Evolutionary conservation across 2,888 invertebrate genomes (phyloP).

Genomic region (Mimachlamys varia): DNA sequence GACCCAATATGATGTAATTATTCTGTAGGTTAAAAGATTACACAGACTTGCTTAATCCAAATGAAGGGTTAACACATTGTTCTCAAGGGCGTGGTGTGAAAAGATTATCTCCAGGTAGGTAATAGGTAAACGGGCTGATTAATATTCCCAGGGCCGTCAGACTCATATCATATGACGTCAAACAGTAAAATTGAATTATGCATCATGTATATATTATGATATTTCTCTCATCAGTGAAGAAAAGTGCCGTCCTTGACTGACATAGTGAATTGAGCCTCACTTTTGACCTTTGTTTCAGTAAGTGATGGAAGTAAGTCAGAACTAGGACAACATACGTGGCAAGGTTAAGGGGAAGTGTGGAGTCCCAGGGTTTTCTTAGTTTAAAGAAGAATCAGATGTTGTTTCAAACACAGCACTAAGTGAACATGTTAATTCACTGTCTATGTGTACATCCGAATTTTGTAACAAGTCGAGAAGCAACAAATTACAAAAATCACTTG

Average conservation of each 20-base stretch:
- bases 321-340: too few species aligned
- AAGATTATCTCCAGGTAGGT: neutral
- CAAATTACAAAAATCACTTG: too few species aligned
- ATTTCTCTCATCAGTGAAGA: neutral
- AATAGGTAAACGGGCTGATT: neutral
- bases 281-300: neutral
- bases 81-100: neutral
- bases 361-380: too few species aligned
- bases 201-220: neutral
- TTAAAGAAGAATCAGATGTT: too few species aligned
- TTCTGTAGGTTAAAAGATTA: neutral
- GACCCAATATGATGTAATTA: neutral
- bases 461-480: too few species aligned
- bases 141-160: neutral
- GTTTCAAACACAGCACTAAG: too few species aligned
- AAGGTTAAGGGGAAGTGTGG: too few species aligned
- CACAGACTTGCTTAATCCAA: too few species aligned
- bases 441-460: too few species aligned
- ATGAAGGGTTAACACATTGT: neutral
- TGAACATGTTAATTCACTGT: too few species aligned
- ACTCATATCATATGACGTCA: neutral
- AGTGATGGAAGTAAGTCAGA: neutral
- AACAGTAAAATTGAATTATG: neutral
- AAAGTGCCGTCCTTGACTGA: neutral
- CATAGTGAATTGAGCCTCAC: neutral